Conservation (phyloP, 2,113 vertebrate genomes). For the Gorsachius goisagi region DNA sequence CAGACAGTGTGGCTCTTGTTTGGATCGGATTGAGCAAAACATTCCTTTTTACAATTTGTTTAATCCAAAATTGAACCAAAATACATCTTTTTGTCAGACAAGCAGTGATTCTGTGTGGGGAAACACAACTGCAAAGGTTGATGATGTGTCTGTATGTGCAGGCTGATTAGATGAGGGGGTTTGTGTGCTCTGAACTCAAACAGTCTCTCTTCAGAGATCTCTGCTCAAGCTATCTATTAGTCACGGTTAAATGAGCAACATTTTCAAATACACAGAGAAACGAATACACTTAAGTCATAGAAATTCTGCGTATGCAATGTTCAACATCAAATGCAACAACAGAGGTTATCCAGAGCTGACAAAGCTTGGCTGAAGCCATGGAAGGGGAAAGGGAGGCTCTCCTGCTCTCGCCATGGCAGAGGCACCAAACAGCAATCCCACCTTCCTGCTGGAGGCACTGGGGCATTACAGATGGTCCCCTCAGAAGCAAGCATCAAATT, state of each 20-base stretch:
- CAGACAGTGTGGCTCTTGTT: not conserved
- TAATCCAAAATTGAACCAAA: not conserved
- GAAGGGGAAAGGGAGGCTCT: not conserved
- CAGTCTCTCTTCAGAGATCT: not conserved
- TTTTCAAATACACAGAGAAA: not conserved
- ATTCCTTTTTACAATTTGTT: not conserved
- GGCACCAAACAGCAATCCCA: not conserved
- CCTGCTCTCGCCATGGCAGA: not conserved
- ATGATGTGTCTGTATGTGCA: not conserved
- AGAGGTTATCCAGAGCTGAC: not conserved
- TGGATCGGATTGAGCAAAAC: not conserved
- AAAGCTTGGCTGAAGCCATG: not conserved
- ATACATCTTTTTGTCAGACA: not conserved
- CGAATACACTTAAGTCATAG: not conserved
- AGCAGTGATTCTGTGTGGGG: not conserved
- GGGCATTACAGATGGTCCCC: not conserved
- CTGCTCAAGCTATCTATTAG: constrained; percentile 3
- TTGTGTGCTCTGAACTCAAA: not conserved
- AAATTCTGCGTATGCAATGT: not conserved
- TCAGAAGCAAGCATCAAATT: not conserved
- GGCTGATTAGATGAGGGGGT: not conserved
- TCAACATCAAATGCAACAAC: not conserved
- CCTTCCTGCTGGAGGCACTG: not conserved
- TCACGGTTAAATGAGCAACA: constrained; percentile 12
- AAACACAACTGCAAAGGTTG: not conserved